Conservation (phyloP, 2,113 vertebrate genomes). For the Malurus cyaneus region DNA sequence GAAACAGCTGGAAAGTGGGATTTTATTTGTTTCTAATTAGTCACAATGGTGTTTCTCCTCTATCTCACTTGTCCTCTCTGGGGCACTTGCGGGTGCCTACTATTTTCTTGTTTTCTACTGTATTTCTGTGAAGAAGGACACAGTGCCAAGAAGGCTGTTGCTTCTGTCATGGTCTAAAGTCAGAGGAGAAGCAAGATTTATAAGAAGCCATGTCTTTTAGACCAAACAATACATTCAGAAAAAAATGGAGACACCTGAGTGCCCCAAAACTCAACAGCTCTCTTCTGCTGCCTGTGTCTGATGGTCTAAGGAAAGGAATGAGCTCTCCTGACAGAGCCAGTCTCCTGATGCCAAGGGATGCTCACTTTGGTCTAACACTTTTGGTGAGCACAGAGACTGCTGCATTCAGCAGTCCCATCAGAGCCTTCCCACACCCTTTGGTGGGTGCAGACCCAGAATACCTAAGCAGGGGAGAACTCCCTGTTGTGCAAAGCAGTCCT, state of each 20-base stretch:
- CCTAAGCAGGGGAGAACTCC: not conserved
- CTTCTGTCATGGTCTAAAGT: not conserved
- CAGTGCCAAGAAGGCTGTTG: not conserved
- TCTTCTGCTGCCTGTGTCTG: not conserved
- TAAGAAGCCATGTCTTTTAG: not conserved
- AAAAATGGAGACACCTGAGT: fast-evolving
- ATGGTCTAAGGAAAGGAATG: not conserved
- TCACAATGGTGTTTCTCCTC: not conserved
- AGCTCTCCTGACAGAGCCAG: not conserved
- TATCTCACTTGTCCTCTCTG: not conserved
- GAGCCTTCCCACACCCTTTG: not conserved
- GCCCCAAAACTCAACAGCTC: not conserved
- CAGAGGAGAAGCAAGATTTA: not conserved
- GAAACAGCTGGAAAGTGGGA: not conserved
- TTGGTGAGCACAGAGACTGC: not conserved
- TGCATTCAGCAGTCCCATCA: not conserved
- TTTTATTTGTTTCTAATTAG: not conserved
- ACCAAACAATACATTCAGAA: not conserved
- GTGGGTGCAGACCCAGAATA: not conserved
- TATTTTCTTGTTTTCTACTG: not conserved
- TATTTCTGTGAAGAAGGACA: not conserved
- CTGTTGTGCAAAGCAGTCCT: not conserved
- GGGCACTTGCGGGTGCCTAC: not conserved
- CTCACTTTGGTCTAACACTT: not conserved
- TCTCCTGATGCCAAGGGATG: not conserved